Conservation (phyloP, 2,113 vertebrate species). For the Brachyistius frenatus region DNA sequence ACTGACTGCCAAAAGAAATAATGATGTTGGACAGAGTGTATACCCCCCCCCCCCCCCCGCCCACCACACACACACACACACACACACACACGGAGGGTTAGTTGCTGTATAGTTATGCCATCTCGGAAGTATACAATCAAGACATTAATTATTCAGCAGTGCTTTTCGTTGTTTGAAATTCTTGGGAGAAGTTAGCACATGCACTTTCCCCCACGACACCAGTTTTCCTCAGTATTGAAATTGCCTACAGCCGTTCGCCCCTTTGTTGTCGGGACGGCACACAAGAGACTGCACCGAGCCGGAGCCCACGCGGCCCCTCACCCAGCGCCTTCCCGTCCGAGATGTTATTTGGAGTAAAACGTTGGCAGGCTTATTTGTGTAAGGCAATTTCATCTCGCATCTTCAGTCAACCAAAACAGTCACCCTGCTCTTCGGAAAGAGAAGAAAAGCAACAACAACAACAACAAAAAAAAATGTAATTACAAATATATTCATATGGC, state of each 20-base stretch:
- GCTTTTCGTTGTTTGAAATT: slow-evolving; percentile 20
- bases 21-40: slow-evolving; percentile 23
- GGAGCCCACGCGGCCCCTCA: not conserved
- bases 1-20: slow-evolving; percentile 40
- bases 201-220: slow-evolving; percentile 24
- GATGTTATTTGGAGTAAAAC: slow-evolving; percentile 38
- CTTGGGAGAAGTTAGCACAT: slow-evolving; percentile 24
- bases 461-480: slow-evolving; percentile 42
- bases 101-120: slow-evolving; percentile 23
- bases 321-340: slow-evolving; percentile 27
- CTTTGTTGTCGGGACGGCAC: slow-evolving; percentile 32
- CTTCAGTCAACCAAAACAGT: slow-evolving; percentile 69
- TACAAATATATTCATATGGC: slow-evolving; percentile 65
- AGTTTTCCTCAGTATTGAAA: slow-evolving; percentile 36
- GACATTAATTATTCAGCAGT: slow-evolving; percentile 52
- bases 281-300: slow-evolving; percentile 13
- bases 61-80: too few relatives aligned
- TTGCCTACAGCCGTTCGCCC: slow-evolving; percentile 18
- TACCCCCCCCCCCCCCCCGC: too few relatives aligned
- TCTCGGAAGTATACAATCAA: slow-evolving; percentile 37
- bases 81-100: slow-evolving; percentile 6
- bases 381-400: slow-evolving; percentile 61
- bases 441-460: not conserved
- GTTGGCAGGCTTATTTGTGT: slow-evolving; percentile 52
- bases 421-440: slow-evolving; percentile 31